Conservation (phyloP, 92 coral and sea anemone genomes). For the Parazoanthus darwini region DNA sequence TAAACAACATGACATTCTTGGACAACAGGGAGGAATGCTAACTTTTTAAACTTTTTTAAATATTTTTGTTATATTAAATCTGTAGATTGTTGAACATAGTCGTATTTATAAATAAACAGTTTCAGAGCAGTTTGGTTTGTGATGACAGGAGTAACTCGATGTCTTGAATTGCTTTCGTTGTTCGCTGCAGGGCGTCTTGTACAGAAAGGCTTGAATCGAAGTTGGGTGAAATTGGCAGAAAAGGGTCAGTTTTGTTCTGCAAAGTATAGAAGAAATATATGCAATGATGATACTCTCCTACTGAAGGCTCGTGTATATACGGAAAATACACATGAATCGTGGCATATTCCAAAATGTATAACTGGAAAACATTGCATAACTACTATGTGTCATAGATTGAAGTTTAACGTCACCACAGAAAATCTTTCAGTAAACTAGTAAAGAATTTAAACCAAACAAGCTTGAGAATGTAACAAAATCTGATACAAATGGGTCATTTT, state of each 20-base stretch:
- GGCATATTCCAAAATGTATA: too few species aligned
- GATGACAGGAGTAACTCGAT: conserved; percentile 48
- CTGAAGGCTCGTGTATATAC: not conserved
- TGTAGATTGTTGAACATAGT: not conserved
- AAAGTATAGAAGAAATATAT: not conserved
- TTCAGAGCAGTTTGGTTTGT: not conserved
- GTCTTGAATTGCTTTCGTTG: conserved; percentile 49
- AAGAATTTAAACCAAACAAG: too few species aligned
- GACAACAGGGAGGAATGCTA: too few species aligned
- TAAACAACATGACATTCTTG: too few species aligned
- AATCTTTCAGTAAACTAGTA: too few species aligned
- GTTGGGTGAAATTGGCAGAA: not conserved
- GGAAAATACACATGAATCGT: not conserved
- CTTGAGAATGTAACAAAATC: too few species aligned
- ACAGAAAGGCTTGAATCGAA: not conserved
- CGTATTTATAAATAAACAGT: not conserved
- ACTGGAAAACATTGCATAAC: too few species aligned
- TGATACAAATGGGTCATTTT: too few species aligned
- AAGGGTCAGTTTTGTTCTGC: conserved; percentile 11
- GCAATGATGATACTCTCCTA: not conserved
- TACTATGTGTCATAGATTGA: too few species aligned
- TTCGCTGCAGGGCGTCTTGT: conserved; percentile 45
- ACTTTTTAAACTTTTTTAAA: too few species aligned
- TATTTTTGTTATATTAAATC: too few species aligned
- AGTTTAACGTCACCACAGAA: too few species aligned